These are phyloP conservation scores for Acyrthosiphon pisum DNA, from an alignment of 1,140 invertebrate species.

Conservation along the genomic window DNA sequence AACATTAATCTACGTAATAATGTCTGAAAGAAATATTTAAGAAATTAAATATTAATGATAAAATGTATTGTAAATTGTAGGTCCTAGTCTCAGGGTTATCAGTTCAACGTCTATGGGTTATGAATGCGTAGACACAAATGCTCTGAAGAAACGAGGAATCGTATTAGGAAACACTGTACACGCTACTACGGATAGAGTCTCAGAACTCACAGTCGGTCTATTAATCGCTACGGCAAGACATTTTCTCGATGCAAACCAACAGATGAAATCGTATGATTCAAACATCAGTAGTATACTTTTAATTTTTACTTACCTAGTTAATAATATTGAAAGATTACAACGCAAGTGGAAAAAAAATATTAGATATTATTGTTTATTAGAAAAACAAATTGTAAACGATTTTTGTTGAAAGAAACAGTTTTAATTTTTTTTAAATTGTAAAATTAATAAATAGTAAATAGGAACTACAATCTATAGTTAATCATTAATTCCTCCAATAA, in stretches of 20 bases:
- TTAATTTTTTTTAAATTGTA: no score
- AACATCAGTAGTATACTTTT: not conserved
- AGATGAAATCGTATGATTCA: constrained; percentile 69
- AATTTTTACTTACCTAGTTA: no score
- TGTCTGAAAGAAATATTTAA: not conserved
- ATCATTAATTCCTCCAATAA: no score
- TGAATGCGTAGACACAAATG: constrained; percentile 79
- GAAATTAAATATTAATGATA: not conserved
- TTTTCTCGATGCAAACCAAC: constrained; percentile 79
- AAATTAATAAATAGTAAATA: no score
- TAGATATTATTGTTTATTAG: no score
- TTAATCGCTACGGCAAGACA: constrained; percentile 80
- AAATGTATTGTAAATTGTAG: constrained; percentile 9
- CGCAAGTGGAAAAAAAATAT: no score
- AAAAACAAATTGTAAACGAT: no score
- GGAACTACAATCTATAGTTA: no score
- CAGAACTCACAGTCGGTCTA: constrained; percentile 84
- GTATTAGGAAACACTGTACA: constrained; percentile 87
- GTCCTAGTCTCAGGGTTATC: constrained; percentile 82
- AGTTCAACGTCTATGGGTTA: constrained; percentile 92
- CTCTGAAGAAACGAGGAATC: constrained; percentile 73
- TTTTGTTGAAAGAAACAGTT: no score
- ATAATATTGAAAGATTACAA: no score
- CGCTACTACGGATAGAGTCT: constrained; percentile 88
- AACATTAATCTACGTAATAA: not conserved